Evolutionary conservation across 2,888 invertebrate species (phyloP).

Genomic region (Diarsia dahlii): DNA sequence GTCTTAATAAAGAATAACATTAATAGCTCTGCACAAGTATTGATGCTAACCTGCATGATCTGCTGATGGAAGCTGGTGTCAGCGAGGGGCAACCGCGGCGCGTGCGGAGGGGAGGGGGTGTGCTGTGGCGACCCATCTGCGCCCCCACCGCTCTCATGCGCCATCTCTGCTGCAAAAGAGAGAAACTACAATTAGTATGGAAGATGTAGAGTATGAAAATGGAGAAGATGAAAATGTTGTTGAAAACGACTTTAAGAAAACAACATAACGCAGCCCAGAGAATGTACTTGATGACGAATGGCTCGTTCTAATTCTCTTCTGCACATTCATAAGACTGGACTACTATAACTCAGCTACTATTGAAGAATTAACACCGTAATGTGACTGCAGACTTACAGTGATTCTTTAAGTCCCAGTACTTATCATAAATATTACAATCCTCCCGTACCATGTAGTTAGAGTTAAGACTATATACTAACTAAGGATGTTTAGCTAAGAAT

Average conservation of each 20-base stretch:
- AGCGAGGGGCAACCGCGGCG: slow-evolving; percentile 89
- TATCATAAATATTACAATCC: background rate
- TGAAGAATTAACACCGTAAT: background rate
- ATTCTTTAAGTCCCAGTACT: background rate
- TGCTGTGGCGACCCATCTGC: slow-evolving; percentile 87
- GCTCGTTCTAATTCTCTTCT: background rate
- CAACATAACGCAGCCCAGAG: background rate
- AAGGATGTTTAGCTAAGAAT: background rate
- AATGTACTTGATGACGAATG: background rate
- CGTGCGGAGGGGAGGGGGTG: slow-evolving; percentile 88
- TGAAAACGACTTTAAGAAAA: background rate
- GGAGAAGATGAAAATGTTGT: background rate
- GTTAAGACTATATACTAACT: no score
- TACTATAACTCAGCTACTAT: background rate
- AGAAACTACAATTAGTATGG: slow-evolving; percentile 32
- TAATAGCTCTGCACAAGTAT: background rate
- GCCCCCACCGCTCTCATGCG: slow-evolving; percentile 84
- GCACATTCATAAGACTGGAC: background rate
- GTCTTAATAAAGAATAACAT: background rate
- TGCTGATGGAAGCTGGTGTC: slow-evolving; percentile 93
- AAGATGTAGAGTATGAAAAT: background rate
- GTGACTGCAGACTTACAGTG: background rate
- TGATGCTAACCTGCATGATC: slow-evolving; percentile 91
- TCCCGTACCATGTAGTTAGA: background rate
- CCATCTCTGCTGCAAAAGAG: slow-evolving; percentile 83